Evolutionary conservation across 2,888 invertebrate genomes (phyloP).

Genomic region (Melolontha melolontha): DNA sequence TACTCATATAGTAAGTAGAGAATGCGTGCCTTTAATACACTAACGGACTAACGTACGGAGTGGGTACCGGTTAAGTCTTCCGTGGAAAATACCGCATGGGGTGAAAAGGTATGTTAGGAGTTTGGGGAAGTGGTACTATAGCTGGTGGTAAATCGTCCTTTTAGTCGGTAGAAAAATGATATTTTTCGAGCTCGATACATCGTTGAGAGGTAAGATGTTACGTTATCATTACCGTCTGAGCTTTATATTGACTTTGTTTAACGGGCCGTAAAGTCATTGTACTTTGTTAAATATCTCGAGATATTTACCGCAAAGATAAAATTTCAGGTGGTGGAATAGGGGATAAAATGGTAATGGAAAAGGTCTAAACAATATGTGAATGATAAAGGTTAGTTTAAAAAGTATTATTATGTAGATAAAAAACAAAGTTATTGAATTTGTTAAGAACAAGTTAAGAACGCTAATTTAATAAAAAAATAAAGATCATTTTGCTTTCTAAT

Average conservation of each 20-base stretch:
- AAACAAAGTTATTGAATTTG: no score
- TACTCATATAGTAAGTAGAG: conserved; percentile 8
- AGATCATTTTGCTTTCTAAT: no score
- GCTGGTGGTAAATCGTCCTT: conserved; percentile 25
- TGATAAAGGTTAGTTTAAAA: no score
- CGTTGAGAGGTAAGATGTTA: conserved; percentile 48
- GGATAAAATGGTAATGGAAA: no score
- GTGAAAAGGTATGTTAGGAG: conserved; percentile 6
- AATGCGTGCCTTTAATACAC: conserved; percentile 18
- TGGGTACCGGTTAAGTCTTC: conserved; percentile 6
- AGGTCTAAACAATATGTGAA: no score
- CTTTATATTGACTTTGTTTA: conserved; percentile 49
- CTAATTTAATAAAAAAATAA: no score
- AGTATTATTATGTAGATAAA: no score
- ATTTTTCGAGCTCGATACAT: conserved; percentile 31
- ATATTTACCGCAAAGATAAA: background rate
- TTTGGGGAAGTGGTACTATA: background rate
- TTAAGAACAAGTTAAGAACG: no score
- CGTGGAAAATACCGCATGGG: background rate
- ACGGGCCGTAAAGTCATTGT: conserved; percentile 50
- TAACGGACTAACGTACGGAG: conserved; percentile 11
- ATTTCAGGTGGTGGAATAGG: no score
- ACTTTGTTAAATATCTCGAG: conserved; percentile 44
- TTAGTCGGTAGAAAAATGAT: conserved; percentile 25
- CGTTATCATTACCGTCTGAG: conserved; percentile 46